Base-by-base conservation (phyloP, 2,797 vertebrate species). In the Leptodactylus fallax region DNA sequence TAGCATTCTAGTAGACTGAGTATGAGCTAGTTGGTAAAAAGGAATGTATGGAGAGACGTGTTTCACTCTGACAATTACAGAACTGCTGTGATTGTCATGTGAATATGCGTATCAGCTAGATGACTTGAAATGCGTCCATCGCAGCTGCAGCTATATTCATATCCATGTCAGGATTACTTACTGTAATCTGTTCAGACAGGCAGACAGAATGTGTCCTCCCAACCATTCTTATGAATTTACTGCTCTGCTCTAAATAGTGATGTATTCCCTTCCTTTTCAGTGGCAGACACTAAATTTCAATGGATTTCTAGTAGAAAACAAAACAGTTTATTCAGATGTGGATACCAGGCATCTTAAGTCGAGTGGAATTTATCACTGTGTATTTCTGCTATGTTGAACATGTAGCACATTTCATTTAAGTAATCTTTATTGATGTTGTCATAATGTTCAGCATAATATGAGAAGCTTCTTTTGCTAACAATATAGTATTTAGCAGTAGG, bases 131-230 rank as follows among this genome's bases (percentile, higher is more conserved):
- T 74, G 77, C 10, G 14, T 58, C 14, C 58, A 58, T 79, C 53
- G 58, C 77, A 79, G 77, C 53, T 56, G 53, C 51, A 58, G 55
- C 53, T 79, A 25, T 21, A 49, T 21, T 79, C 51, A 58, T 51
- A 53, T 58, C 53, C 13, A 47, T 36, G 36, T 82, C 61, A 69
- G 47, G 45, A 82, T 51, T 16, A 82, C 47, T 25, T 67, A 69
- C 14, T 65, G 77, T 58, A 58, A 58, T 79, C 10, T 79, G 77
- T 56, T 55, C 53, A 79, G 53, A 36, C 51, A 79, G 55, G 77
- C 77, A 36, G 71, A 74, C 19, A 49, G 71, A 72, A 74, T n/a
- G 71, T 49, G 47, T 49, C 47, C 71, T 74, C 45, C 45, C 71
- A 79, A 17, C 77, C 77, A 25, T 27, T 79, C 13, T 27, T 36